Evolutionary conservation across 2,113 vertebrate species (phyloP).

Genomic region (Eubucco bourcierii): DNA sequence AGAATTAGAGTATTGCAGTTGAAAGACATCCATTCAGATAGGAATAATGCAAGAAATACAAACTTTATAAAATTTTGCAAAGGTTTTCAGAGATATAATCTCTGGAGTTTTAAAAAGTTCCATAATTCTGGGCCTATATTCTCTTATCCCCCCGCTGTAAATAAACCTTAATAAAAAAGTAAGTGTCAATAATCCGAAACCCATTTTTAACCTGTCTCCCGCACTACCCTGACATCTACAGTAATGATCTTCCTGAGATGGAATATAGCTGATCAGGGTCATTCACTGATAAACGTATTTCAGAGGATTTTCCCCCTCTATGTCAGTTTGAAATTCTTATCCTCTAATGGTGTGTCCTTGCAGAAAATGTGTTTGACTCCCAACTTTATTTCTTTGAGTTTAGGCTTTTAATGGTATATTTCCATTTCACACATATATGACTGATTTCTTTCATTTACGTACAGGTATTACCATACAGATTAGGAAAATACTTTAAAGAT

Average conservation of each 20-base stretch:
- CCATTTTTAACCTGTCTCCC: conserved; percentile 72
- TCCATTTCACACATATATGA: not conserved
- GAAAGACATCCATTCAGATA: conserved; percentile 41
- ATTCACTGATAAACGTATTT: conserved; percentile 78
- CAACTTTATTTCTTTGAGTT: conserved; percentile 26
- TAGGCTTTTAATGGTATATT: conserved; percentile 5
- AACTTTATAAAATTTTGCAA: conserved; percentile 58
- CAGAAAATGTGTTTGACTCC: conserved; percentile 34
- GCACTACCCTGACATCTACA: conserved; percentile 51
- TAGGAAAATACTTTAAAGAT: not conserved
- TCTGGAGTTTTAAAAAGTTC: conserved; percentile 66
- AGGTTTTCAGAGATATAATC: conserved; percentile 67
- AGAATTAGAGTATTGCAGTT: conserved; percentile 45
- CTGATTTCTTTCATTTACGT: not conserved
- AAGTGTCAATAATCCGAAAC: conserved; percentile 74
- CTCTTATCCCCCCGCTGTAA: conserved; percentile 60
- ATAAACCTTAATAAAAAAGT: conserved; percentile 73
- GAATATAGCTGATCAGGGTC: conserved; percentile 74
- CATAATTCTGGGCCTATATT: conserved; percentile 49
- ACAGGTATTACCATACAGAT: not conserved
- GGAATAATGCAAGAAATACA: conserved; percentile 50
- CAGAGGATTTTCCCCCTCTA: conserved; percentile 72
- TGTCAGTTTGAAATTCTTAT: conserved; percentile 72
- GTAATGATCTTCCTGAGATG: conserved; percentile 65
- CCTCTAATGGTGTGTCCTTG: conserved; percentile 69